These are phyloP conservation scores for Mastacembelus armatus DNA, from an alignment of 2,797 vertebrate genomes.

Conservation along the genomic window DNA sequence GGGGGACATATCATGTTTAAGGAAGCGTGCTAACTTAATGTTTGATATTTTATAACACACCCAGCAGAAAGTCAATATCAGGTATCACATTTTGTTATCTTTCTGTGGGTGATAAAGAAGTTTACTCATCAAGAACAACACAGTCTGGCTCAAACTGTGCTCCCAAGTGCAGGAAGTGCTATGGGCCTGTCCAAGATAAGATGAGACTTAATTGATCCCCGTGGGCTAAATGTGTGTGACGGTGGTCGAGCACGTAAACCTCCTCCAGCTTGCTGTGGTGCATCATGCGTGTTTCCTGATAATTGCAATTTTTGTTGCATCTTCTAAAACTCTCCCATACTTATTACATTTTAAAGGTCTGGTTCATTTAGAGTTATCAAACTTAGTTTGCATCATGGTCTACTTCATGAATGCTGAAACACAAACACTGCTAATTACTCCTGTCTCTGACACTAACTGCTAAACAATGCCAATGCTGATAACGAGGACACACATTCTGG, in stretches of 20 bases:
- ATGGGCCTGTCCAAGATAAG: constrained; percentile 3
- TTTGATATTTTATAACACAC: too few species aligned
- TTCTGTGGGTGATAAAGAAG: neutral
- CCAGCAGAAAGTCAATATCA: neutral
- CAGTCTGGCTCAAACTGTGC: neutral
- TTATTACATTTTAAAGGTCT: constrained; percentile 43
- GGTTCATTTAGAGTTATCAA: constrained; percentile 47
- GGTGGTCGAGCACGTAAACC: neutral
- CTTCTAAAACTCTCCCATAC: constrained; percentile 18
- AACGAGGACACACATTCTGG: constrained; percentile 12
- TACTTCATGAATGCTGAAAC: constrained; percentile 19
- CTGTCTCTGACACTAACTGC: constrained; percentile 34
- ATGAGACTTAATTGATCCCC: constrained; percentile 36
- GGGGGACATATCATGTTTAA: too few species aligned
- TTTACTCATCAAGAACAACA: neutral
- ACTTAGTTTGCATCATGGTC: constrained; percentile 16
- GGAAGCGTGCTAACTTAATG: too few species aligned
- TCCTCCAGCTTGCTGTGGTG: neutral
- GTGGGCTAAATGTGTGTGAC: constrained; percentile 2
- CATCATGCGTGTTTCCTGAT: constrained; percentile 14
- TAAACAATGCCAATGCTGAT: constrained; percentile 41
- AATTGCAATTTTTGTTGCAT: constrained; percentile 21
- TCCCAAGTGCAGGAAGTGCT: neutral
- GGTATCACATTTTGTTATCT: neutral
- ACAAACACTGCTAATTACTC: constrained; percentile 53